Percentiles rank a stretch among this genome's conserved stretches.
Evolutionary conservation across 2,888 invertebrate genomes (phyloP).

Genomic region (Euspilapteryx auroguttella): DNA sequence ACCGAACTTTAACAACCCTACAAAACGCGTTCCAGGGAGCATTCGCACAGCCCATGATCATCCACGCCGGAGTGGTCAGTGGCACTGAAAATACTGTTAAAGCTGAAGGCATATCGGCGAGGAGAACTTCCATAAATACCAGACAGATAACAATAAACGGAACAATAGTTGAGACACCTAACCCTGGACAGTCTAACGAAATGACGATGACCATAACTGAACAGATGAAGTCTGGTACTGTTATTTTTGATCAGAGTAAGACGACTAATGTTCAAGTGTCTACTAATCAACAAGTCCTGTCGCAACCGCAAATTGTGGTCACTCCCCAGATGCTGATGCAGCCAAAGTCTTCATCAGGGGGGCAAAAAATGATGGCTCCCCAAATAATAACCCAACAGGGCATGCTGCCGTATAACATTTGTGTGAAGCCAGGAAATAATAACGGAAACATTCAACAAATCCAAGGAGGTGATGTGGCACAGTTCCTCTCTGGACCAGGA

Average conservation of each 20-base stretch:
- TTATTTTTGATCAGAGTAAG: conserved; percentile 50
- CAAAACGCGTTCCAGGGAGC: conserved; percentile 54
- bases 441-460: conserved; percentile 43
- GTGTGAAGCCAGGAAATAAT: conserved; percentile 45
- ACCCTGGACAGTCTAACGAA: conserved; percentile 52
- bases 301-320: conserved; percentile 53
- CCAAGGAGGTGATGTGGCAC: conserved; percentile 46
- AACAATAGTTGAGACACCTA: conserved; percentile 54
- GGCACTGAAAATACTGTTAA: conserved; percentile 44
- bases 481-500: conserved; percentile 40
- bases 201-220: conserved; percentile 55
- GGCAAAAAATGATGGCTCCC: conserved; percentile 41
- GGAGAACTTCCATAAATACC: conserved; percentile 53
- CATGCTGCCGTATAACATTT: conserved; percentile 48
- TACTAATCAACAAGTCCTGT: conserved; percentile 41
- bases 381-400: conserved; percentile 50
- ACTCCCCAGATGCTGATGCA: conserved; percentile 53
- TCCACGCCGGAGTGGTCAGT: conserved; percentile 48
- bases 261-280: conserved; percentile 49
- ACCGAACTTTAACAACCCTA: conserved; percentile 46
- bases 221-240: conserved; percentile 50
- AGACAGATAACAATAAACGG: conserved; percentile 56
- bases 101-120: conserved; percentile 48
- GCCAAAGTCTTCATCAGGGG: conserved; percentile 38
- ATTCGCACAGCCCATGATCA: conserved; percentile 53